Conservation (phyloP, 2,797 vertebrate species). For the Falco naumanni region DNA sequence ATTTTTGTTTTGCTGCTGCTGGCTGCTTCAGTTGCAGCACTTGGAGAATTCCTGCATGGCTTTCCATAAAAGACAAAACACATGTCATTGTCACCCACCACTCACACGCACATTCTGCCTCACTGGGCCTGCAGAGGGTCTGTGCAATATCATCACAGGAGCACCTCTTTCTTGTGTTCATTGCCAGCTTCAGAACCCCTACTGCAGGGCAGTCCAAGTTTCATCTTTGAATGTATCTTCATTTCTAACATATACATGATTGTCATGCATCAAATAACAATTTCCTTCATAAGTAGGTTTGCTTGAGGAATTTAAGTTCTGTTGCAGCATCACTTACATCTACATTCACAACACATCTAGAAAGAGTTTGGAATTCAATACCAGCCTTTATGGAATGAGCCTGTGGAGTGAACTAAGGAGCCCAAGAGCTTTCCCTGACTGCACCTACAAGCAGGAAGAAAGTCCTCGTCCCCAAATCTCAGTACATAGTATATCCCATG, state of each 20-base stretch:
- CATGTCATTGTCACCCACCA: rapidly evolving
- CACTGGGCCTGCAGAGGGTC: background rate
- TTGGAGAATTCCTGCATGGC: background rate
- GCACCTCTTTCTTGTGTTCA: background rate
- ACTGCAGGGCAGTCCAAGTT: background rate
- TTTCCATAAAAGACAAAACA: background rate
- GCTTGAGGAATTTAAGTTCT: background rate
- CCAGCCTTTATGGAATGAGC: background rate
- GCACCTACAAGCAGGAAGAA: rapidly evolving
- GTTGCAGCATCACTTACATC: background rate
- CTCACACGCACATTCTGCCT: background rate
- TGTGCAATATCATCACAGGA: background rate
- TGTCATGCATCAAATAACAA: background rate
- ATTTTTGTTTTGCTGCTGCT: background rate
- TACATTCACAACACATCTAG: background rate
- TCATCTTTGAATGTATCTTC: background rate
- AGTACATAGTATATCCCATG: background rate
- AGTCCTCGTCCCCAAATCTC: background rate
- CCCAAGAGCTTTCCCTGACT: background rate
- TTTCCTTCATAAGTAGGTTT: background rate
- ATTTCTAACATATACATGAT: background rate
- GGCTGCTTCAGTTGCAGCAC: background rate
- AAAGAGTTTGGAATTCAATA: background rate
- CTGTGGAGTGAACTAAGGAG: background rate
- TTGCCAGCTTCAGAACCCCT: background rate